Evolutionary conservation across 2,797 vertebrate genomes (phyloP), one percentile per base, ranked within the genome.

Genomic region (Leptodactylus fallax): DNA sequence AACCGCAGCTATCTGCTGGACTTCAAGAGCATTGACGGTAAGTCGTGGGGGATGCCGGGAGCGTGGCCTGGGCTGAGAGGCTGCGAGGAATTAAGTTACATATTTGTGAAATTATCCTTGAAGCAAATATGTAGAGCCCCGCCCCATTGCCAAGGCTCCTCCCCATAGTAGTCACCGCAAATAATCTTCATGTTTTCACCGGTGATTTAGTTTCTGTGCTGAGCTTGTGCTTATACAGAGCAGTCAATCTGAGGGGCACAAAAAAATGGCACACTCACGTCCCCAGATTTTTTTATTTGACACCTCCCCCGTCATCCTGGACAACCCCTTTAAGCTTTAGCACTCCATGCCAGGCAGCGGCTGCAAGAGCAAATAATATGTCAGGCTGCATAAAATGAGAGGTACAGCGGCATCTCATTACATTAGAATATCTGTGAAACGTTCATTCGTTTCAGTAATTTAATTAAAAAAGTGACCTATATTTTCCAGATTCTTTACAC

Each of bases 1-100:
- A 98, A 94, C 91, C 96, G 98, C 91, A 99, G 98, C 91, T 99
- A 98, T 91, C 96, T 99, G 88, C 95, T 99, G 84, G 98, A 99
- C 94, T 99, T 99, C 93, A 99, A 98, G 93, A 99, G 98, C 94
- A 99, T 99, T 0, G 98, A 99, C 86, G 98, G 98, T 99, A 92
- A 94, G 93, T 11, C 7, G 88, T 1, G 17, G 36, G 4, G 36
- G 36, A 4, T n/a, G 36, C 36, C 4, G 36, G 36, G 36, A 36
- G 36, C 36, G 36, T 4, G 36, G 36, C 36, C 36, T 1, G 36
- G 36, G 36, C 53, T 55, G 12, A 53, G 9, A 53, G 51, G 13
- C 53, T 55, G 1, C 53, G 1, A 36, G 36, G 36, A 36, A 4
- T 12, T 13, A 55, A 55, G 53, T 55, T 13, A 55, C 10, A 8